phyloP scores from a whole-genome alignment of 2,113 vertebrate species.

The Elanus axillaris region DNA sequence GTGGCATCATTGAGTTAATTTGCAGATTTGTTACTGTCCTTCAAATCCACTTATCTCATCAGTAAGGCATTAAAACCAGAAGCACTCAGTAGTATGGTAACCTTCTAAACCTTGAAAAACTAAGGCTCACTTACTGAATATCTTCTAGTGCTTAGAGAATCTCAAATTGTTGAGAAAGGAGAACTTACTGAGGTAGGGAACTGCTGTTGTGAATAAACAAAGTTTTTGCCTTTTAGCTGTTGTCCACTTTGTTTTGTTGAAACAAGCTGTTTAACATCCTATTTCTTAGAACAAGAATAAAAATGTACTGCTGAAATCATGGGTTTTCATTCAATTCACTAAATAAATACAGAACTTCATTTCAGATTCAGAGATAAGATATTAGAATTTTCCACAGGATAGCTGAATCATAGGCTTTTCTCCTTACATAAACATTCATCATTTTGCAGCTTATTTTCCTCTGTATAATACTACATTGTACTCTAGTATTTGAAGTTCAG shows the following conservation, averaged over 20 bases:
- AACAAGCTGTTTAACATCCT: background rate
- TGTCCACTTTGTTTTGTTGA: background rate
- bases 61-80: background rate
- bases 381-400: background rate
- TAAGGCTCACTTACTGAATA: background rate
- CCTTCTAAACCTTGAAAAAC: background rate
- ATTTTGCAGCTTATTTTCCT: background rate
- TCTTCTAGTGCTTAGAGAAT: background rate
- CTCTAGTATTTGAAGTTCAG: background rate
- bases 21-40: background rate
- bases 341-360: background rate
- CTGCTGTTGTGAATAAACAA: background rate
- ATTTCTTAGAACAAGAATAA: background rate
- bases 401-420: background rate
- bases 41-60: background rate
- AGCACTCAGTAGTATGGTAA: background rate
- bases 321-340: background rate
- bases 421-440: too few relatives aligned
- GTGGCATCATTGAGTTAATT: fast-evolving
- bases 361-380: background rate
- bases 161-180: background rate
- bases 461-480: background rate
- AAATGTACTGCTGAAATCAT: background rate
- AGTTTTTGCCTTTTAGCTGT: background rate
- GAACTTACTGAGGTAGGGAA: background rate